Base-by-base conservation (phyloP, 2,888 invertebrate species). In the Chymomyza procnemis region DNA sequence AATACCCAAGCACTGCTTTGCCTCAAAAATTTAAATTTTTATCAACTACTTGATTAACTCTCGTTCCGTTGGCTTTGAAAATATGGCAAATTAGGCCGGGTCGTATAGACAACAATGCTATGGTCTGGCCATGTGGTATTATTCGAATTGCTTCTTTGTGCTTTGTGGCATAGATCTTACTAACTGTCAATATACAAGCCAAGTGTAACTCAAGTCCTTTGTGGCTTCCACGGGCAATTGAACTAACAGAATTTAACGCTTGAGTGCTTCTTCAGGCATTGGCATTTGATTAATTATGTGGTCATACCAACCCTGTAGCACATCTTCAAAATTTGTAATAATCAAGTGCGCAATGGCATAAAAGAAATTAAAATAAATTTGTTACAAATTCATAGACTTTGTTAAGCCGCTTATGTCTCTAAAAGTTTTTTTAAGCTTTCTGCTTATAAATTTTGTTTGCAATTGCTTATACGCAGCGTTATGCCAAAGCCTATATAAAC, bases 401-500 rank as follows among this genome's bases (percentile, higher is more conserved):
- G 12, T 3, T 12, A 41, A 41, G 34, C 34, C 3, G 34, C 34
- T 41, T 41, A 41, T 12, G 34, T 41, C 34, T 41, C 1, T 41
- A 41, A 41, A 41, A 41, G 34, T 41, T 41, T 9, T 41, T 2
- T 41, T 41, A 12, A 41, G 12, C 34, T 41, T 41, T 41, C 12
- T 0, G 34, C 34, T 41, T 41, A 41, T 12, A 41, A 0, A 41
- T 19, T 12, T 26, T 48, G 18, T 8, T 12, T 59, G 54, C 64
- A 21, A n/a, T 61, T 18, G 18, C 69, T 60, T 56, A 61, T 68
- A 64, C 50, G 64, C 41, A 16, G 34, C 34, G 34, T 41, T 41
- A 3, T 12, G 12, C 34, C 12, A 9, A 12, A 34, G 34, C 34
- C 34, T 9, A 34, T 34, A 34, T 34, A 1, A 34, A 41, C 12